phyloP scores from a whole-genome alignment of 2,888 invertebrate species.

The Embidobia sp. region DNA sequence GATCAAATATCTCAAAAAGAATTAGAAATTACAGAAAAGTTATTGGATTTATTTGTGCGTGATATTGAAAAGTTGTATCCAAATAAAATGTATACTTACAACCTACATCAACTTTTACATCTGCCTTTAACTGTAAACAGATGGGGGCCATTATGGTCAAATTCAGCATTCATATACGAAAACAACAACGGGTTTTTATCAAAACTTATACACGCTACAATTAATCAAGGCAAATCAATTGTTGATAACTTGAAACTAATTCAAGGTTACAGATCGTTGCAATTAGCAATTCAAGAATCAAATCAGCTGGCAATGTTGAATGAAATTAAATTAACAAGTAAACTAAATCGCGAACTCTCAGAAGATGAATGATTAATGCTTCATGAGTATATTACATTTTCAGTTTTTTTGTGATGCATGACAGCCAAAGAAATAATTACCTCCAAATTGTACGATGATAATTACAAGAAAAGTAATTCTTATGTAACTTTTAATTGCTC shows the following conservation, averaged over 20 bases:
- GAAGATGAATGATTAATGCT: constrained; percentile 17
- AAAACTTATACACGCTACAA: constrained; percentile 22
- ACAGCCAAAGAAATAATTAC: neutral
- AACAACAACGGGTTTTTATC: constrained; percentile 27
- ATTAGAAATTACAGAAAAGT: constrained; percentile 4
- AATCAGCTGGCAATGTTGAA: neutral
- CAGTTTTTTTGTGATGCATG: constrained; percentile 16
- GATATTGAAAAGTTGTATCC: constrained; percentile 24
- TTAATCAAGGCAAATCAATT: constrained; percentile 18
- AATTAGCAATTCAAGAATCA: constrained; percentile 13
- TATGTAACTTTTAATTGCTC: constrained; percentile 12
- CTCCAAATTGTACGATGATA: constrained; percentile 18
- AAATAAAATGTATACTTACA: constrained; percentile 15
- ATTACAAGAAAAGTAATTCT: constrained; percentile 31
- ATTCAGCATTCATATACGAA: constrained; percentile 42
- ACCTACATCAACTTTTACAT: constrained; percentile 23
- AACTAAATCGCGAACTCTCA: constrained; percentile 14
- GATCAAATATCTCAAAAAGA: constrained; percentile 17
- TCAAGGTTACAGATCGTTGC: constrained; percentile 18
- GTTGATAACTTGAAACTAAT: constrained; percentile 35
- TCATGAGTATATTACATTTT: neutral
- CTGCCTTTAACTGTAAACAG: constrained; percentile 20
- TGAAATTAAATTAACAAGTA: constrained; percentile 1
- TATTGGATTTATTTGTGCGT: constrained; percentile 7
- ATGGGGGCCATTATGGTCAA: constrained; percentile 44